Evolutionary conservation across 2,797 vertebrate species (phyloP).

Genomic region (Tolypeutes matacus): DNA sequence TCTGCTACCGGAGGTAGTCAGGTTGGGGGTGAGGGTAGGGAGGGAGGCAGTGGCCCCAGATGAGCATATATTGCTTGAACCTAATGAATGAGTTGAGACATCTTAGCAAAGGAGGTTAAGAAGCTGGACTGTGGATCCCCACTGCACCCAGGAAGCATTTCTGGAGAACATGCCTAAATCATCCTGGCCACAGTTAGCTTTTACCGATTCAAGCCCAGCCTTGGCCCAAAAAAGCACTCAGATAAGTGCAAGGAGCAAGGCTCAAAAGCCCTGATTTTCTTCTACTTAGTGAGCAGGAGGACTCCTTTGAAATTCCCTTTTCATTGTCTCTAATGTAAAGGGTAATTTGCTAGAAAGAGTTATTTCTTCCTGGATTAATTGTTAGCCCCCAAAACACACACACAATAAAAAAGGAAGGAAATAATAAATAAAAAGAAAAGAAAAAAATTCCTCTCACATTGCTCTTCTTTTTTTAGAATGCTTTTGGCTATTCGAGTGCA

Average conservation of each 20-base stretch:
- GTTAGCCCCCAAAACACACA: background rate
- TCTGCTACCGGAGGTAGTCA: background rate
- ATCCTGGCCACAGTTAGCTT: background rate
- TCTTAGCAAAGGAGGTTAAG: background rate
- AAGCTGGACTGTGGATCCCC: background rate
- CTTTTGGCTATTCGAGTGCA: too few relatives aligned
- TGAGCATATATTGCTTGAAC: background rate
- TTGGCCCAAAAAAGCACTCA: too few relatives aligned
- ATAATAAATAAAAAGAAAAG: too few relatives aligned
- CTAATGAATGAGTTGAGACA: background rate
- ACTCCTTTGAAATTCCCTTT: background rate
- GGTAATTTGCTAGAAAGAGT: background rate
- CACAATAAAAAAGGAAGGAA: too few relatives aligned
- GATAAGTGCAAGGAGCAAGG: too few relatives aligned
- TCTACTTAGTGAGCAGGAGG: background rate
- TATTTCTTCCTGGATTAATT: background rate
- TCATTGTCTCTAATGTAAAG: background rate
- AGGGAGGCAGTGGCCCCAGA: background rate
- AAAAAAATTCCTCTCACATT: too few relatives aligned
- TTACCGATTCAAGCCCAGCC: background rate
- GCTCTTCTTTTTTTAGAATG: too few relatives aligned
- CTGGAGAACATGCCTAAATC: background rate
- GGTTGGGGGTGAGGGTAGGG: rapidly evolving
- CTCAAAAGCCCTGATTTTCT: background rate
- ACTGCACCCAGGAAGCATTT: background rate